A percentile compares a stretch with the other conserved stretches of the same genome.
phyloP scores from a whole-genome alignment of 1,140 invertebrate genomes.

The Drosophila orena region DNA sequence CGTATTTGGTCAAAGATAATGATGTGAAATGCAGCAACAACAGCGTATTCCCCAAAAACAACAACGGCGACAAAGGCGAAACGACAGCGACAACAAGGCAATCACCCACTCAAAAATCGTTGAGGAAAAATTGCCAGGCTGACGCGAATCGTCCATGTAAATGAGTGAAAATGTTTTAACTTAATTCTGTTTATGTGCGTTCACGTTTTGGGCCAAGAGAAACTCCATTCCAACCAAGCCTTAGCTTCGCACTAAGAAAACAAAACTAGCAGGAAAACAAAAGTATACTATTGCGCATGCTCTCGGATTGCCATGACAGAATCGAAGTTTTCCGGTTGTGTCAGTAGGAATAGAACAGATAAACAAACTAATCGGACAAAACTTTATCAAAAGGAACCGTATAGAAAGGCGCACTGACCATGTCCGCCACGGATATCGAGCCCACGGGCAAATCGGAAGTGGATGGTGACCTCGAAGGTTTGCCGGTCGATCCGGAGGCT shows the following conservation, averaged over 20 bases:
- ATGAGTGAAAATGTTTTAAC: slow-evolving; percentile 78
- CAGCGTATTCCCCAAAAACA: slow-evolving; percentile 11
- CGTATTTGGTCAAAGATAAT: slow-evolving; percentile 83
- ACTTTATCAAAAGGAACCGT: neutral
- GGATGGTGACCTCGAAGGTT: neutral
- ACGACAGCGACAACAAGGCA: slow-evolving; percentile 49
- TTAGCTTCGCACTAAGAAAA: neutral
- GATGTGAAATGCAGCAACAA: slow-evolving; percentile 74
- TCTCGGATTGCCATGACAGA: slow-evolving; percentile 63
- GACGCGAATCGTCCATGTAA: slow-evolving; percentile 57
- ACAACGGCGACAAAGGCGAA: slow-evolving; percentile 16
- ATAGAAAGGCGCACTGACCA: neutral
- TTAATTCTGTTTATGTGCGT: slow-evolving; percentile 67
- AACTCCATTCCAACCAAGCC: slow-evolving; percentile 11
- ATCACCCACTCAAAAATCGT: slow-evolving; percentile 80
- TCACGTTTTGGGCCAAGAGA: slow-evolving; percentile 35
- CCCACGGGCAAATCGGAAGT: neutral
- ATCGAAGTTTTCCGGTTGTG: slow-evolving; percentile 11
- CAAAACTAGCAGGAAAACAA: neutral
- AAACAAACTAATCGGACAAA: slow-evolving; percentile 9
- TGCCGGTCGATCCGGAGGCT: neutral
- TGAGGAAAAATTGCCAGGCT: slow-evolving; percentile 60
- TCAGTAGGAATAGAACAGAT: slow-evolving; percentile 15
- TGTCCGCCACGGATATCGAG: slow-evolving; percentile 1
- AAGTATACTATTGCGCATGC: slow-evolving; percentile 40